These are phyloP conservation scores for Plestiodon gilberti DNA, from an alignment of 2,113 vertebrate species.

Conservation along the genomic window DNA sequence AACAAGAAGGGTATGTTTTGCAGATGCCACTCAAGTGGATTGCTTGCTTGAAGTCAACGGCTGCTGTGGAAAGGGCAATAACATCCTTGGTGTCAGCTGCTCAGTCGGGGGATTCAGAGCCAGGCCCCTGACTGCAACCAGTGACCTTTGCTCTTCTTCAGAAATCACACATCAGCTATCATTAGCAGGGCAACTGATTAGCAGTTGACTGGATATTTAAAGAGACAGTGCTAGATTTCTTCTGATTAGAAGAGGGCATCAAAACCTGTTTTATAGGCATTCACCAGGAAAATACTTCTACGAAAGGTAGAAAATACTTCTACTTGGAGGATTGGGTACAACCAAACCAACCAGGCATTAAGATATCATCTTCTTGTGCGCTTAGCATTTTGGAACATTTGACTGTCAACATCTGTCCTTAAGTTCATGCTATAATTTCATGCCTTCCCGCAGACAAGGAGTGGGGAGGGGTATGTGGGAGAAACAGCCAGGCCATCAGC, in stretches of 20 bases:
- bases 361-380: neutral
- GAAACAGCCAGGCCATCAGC: neutral
- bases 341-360: neutral
- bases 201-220: neutral
- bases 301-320: no score
- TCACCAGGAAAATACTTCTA: neutral
- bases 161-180: neutral
- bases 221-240: neutral
- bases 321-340: neutral
- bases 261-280: neutral
- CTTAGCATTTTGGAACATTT: neutral
- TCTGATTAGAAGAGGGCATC: neutral
- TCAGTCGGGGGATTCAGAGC: neutral
- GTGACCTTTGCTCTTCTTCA: neutral
- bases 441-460: rapidly evolving
- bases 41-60: neutral
- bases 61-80: neutral
- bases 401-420: neutral
- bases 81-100: neutral
- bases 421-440: neutral
- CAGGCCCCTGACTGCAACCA: neutral
- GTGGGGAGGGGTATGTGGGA: neutral
- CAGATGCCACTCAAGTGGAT: neutral
- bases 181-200: constrained; percentile 1
- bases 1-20: neutral